Evolutionary conservation across 2,888 invertebrate genomes (phyloP).

Genomic region (Drosophila lacicola): DNA sequence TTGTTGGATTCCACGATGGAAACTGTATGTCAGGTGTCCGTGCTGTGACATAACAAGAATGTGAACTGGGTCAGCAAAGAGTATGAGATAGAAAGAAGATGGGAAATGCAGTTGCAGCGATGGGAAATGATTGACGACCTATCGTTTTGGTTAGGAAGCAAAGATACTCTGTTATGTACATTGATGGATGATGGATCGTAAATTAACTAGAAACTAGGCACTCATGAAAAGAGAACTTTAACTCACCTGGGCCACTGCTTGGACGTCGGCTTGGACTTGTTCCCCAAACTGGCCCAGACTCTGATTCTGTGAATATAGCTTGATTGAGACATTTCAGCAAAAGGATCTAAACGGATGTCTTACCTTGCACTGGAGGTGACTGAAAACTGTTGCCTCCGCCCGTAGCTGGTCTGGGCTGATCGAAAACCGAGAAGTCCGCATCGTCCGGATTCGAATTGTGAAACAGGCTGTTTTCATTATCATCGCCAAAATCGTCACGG

Average conservation of each 20-base stretch:
- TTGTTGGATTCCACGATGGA: constrained; percentile 4
- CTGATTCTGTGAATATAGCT: background rate
- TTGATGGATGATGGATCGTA: constrained; percentile 8
- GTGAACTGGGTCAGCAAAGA: constrained; percentile 24
- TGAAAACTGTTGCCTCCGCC: constrained; percentile 8
- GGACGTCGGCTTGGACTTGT: background rate
- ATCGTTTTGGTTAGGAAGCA: constrained; percentile 6
- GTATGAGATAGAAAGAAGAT: constrained; percentile 13
- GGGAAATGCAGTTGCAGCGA: constrained; percentile 6
- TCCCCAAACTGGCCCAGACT: constrained; percentile 16
- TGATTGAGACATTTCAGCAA: accelerated
- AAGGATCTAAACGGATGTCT: background rate
- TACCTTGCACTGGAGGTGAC: background rate
- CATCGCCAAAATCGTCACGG: constrained; percentile 48
- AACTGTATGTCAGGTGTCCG: constrained; percentile 1
- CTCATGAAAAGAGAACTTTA: background rate
- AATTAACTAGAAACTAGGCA: background rate
- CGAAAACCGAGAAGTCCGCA: constrained; percentile 60
- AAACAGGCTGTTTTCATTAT: constrained; percentile 47
- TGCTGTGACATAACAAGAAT: constrained; percentile 65
- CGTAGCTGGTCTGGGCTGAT: constrained; percentile 24
- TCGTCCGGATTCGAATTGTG: constrained; percentile 67
- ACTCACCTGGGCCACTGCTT: constrained; percentile 26
- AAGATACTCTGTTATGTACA: constrained; percentile 17
- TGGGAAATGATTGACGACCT: constrained; percentile 6